Percentiles rank a stretch among this genome's conserved stretches.
Evolutionary conservation across 2,113 vertebrate species (phyloP).

Genomic region (Irena cyanogastra): DNA sequence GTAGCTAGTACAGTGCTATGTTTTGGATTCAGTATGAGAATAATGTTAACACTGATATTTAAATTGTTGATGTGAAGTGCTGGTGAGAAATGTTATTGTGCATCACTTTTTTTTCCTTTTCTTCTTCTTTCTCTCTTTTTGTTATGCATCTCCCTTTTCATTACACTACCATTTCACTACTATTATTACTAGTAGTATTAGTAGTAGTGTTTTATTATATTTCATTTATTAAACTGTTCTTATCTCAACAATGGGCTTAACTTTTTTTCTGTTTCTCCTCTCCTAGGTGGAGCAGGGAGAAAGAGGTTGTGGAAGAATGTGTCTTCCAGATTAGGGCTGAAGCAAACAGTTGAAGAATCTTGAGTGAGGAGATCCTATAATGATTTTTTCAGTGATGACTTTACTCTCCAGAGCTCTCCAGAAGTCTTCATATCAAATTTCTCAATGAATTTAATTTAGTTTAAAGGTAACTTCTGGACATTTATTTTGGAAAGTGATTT

Average conservation of each 20-base stretch:
- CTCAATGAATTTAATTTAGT: neutral
- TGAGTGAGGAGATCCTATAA: neutral
- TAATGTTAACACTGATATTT: neutral
- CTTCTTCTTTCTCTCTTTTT: neutral
- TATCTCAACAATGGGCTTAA: neutral
- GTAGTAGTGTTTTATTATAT: neutral
- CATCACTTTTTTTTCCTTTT: neutral
- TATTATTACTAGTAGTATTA: neutral
- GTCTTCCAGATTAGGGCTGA: neutral
- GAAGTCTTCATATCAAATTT: neutral
- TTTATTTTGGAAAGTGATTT: neutral
- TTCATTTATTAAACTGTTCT: neutral
- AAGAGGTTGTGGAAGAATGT: neutral
- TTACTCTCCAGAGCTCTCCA: neutral
- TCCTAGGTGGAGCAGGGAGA: neutral
- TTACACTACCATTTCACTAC: too few species aligned
- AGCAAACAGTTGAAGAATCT: neutral
- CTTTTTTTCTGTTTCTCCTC: neutral
- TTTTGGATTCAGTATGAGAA: neutral
- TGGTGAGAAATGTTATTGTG: neutral
- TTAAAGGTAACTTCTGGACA: neutral
- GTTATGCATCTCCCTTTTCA: neutral
- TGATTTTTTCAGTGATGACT: neutral
- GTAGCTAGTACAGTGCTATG: neutral
- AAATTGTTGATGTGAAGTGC: neutral